Conservation (phyloP, 2,888 invertebrate species). For the Lasioglossum figueresi region DNA sequence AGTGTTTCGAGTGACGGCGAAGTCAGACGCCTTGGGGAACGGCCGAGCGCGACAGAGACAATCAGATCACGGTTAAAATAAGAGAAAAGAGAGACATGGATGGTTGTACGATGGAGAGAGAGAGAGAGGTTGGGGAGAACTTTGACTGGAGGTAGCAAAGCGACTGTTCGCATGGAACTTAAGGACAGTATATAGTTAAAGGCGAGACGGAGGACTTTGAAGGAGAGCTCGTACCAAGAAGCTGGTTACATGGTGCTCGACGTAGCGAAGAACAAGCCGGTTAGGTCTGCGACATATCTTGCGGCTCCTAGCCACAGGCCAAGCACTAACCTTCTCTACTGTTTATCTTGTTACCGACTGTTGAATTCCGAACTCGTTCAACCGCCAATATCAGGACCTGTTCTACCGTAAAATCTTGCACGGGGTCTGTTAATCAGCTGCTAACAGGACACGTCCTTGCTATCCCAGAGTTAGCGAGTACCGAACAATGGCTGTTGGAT, state of each 20-base stretch:
- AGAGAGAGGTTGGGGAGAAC: conserved; percentile 44
- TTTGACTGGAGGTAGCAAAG: conserved; percentile 61
- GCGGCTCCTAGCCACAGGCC: conserved; percentile 62
- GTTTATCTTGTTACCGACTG: conserved; percentile 64
- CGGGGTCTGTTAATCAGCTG: conserved; percentile 24
- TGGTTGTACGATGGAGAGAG: background rate
- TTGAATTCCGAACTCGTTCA: conserved; percentile 55
- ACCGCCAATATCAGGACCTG: conserved; percentile 36
- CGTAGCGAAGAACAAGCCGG: conserved; percentile 62
- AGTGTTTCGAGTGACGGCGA: conserved; percentile 52
- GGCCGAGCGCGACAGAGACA: background rate
- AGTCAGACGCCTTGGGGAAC: conserved; percentile 50
- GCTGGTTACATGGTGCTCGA: conserved; percentile 62
- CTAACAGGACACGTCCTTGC: background rate
- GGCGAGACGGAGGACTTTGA: conserved; percentile 60
- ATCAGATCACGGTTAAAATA: conserved; percentile 25
- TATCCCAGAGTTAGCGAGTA: background rate
- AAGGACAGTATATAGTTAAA: conserved; percentile 56
- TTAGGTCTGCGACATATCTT: conserved; percentile 66
- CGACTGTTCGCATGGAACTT: conserved; percentile 69
- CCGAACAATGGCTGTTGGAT: background rate
- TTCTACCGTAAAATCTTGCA: conserved; percentile 27
- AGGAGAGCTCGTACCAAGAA: conserved; percentile 38
- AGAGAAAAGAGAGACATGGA: conserved; percentile 23
- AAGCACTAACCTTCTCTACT: conserved; percentile 37